Conservation (phyloP, 2,888 invertebrate genomes). For the Leptura quadrifasciata region DNA sequence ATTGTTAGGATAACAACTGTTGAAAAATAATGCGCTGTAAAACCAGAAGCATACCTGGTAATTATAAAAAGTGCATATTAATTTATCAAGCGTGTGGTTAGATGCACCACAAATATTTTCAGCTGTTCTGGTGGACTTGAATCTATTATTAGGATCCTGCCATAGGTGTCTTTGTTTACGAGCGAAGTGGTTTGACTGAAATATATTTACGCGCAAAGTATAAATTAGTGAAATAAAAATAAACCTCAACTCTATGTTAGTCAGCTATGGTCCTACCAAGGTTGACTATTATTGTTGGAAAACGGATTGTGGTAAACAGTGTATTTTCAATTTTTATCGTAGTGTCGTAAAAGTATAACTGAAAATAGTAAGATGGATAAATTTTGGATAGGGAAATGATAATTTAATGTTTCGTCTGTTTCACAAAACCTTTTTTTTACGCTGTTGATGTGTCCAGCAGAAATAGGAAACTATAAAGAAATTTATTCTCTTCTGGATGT, state of each 20-base stretch:
- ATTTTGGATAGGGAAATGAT: too few species aligned
- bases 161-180: neutral
- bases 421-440: too few species aligned
- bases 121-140: constrained; percentile 1
- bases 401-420: too few species aligned
- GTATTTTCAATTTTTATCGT: neutral
- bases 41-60: neutral
- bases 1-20: neutral
- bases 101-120: constrained; percentile 6
- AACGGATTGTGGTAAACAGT: neutral
- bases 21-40: neutral
- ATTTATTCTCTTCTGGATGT: too few species aligned
- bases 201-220: neutral
- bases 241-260: neutral
- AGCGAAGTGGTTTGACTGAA: constrained; percentile 1
- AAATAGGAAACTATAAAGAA: too few species aligned
- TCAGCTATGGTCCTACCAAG: constrained; percentile 3
- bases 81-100: neutral
- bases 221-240: constrained; percentile 2
- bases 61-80: neutral
- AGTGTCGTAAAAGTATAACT: too few species aligned
- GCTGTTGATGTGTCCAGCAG: too few species aligned
- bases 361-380: too few species aligned
- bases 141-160: neutral
- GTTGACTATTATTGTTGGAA: constrained; percentile 1